These are phyloP conservation scores for Clarias pachynema DNA, from an alignment of 2,797 vertebrate genomes.

Conservation along the genomic window DNA sequence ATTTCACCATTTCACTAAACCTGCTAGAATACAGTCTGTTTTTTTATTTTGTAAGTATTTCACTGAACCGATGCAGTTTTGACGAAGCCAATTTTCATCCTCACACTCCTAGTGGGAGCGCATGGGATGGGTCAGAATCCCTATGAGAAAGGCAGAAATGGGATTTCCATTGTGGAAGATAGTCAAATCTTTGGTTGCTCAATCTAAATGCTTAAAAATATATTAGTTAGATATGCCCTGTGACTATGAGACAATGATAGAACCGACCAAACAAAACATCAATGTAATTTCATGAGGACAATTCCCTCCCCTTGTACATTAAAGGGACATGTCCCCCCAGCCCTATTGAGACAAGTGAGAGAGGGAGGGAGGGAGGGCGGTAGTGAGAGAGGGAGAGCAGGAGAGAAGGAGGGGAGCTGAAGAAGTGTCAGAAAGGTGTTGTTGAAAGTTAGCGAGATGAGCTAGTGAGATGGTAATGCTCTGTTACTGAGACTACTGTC, in stretches of 20 bases:
- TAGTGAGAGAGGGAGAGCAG: background rate
- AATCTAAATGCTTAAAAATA: background rate
- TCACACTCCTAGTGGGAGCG: background rate
- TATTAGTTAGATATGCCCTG: background rate
- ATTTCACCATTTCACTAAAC: background rate
- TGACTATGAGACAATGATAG: background rate
- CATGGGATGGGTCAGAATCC: background rate
- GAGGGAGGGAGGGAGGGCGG: background rate
- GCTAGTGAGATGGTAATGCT: constrained; percentile 49
- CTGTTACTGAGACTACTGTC: constrained; percentile 50
- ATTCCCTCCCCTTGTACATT: background rate
- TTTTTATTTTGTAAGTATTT: background rate
- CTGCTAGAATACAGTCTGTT: background rate
- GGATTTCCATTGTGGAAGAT: background rate
- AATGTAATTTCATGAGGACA: background rate
- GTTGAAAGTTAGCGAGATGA: constrained; percentile 46
- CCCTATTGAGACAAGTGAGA: background rate
- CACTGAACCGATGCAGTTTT: background rate
- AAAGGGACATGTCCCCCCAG: background rate
- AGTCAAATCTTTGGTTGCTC: background rate
- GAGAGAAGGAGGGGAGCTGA: constrained; percentile 15
- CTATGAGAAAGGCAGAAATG: background rate
- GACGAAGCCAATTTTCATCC: background rate
- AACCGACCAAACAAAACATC: background rate
- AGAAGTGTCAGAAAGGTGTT: constrained; percentile 42